A percentile compares a stretch with the other conserved stretches of the same genome.
Conservation (phyloP, 2,113 vertebrate genomes). For the Entelurus aequoreus region DNA sequence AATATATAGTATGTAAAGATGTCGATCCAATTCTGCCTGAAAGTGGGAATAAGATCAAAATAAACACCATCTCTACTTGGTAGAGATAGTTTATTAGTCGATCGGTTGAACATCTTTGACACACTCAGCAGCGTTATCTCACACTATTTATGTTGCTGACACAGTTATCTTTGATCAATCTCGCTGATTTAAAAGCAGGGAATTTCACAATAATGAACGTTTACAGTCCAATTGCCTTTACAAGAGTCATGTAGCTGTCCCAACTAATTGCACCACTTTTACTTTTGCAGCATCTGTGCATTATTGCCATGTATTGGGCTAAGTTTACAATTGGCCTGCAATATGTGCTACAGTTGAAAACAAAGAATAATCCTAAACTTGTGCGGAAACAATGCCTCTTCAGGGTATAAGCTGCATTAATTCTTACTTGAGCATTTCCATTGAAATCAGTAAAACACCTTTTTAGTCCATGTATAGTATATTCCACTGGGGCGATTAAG, state of each 20-base stretch:
- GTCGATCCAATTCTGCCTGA: too few relatives aligned
- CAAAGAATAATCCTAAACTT: neutral
- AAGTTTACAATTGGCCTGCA: neutral
- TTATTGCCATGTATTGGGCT: neutral
- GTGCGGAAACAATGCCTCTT: neutral
- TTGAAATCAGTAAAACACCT: slow-evolving; percentile 16
- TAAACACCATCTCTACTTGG: too few relatives aligned
- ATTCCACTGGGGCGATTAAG: slow-evolving; percentile 52
- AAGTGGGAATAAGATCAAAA: too few relatives aligned
- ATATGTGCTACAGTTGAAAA: neutral
- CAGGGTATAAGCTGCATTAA: neutral
- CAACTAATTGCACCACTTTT: neutral
- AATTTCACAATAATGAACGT: too few relatives aligned
- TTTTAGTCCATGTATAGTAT: neutral
- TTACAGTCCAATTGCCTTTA: too few relatives aligned
- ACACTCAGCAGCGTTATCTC: too few relatives aligned
- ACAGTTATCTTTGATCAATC: too few relatives aligned
- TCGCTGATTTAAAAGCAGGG: too few relatives aligned
- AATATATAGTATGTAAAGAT: too few relatives aligned
- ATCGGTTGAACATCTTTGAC: too few relatives aligned
- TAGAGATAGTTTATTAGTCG: too few relatives aligned
- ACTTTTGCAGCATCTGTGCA: neutral
- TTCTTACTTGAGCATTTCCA: slow-evolving; percentile 11
- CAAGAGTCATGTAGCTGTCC: neutral
- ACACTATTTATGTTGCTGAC: too few relatives aligned